Base-by-base conservation (phyloP, 2,113 vertebrate genomes). In the Lepidothrix coronata region DNA sequence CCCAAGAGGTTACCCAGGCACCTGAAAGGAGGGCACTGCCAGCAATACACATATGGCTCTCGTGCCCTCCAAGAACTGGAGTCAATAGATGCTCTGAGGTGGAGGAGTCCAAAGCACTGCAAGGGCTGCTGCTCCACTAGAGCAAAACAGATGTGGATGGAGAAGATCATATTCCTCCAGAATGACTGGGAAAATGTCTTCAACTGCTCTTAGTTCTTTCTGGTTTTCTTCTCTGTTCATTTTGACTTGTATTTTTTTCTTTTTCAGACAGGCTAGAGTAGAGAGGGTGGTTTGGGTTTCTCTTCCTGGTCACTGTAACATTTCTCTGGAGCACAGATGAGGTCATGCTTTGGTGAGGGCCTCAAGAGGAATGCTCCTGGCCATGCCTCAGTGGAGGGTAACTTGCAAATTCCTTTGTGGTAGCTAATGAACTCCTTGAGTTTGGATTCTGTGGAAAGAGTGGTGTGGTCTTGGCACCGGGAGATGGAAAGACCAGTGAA, bases 21-120 rank as follows among this genome's bases (percentile, higher is more conserved):
- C 23, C 11, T 0, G 8, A 67, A 51, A 19, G 39, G 46, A 90
- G 49, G 24, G 19, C 24, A 7, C 31, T 71, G 52, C 83, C 68
- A 91, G 35, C 2, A 2, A 6, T 39, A 41, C 10, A 15, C 24
- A 43, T 39, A 44, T 19, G 24, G 20, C 43, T 75, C 21, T 58
- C 1, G 5, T 21, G 28, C n/a, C 46, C 70, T 46, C 73, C 25
- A 43, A 55, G 58, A 49, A 24, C 0, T 75, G 58, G 39, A 41
- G 35, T 23, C 3, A 2, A 19, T 65, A 17, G 20, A 28, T 2
- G 5, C 59, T 79, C 18, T 8, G 12, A 73, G 37, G 27, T 17
- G 8, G 28, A 71, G 35, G 54, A 83, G 35, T 33, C 33, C 17
- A 43, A 33, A 24, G n/a, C 0, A 0, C 61, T 82, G 37, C 3